Evolutionary conservation across 2,888 invertebrate genomes (phyloP).

Genomic region (Drosophila lutescens): DNA sequence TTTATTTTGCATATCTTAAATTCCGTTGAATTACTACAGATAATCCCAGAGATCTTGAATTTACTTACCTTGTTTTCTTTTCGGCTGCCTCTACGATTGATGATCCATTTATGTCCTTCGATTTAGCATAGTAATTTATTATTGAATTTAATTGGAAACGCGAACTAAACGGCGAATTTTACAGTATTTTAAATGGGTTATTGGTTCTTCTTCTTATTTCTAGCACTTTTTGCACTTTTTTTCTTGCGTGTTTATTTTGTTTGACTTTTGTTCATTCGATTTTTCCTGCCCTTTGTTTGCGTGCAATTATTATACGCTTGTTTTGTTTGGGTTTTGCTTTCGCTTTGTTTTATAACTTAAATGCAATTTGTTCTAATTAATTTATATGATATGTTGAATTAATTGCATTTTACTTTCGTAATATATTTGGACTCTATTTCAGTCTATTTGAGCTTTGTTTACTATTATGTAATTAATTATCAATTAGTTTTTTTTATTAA

Average conservation of each 20-base stretch:
- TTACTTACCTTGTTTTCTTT: slow-evolving; percentile 23
- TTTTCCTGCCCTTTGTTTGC: slow-evolving; percentile 19
- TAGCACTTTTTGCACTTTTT: slow-evolving; percentile 27
- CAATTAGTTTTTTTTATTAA: slow-evolving; percentile 35
- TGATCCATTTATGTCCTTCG: slow-evolving; percentile 28
- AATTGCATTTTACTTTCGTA: slow-evolving; percentile 82
- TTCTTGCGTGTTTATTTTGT: slow-evolving; percentile 26
- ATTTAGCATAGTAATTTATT: slow-evolving; percentile 6
- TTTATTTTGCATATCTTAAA: slow-evolving; percentile 10
- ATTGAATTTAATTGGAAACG: slow-evolving; percentile 9
- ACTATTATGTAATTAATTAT: slow-evolving; percentile 41
- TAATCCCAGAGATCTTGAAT: slow-evolving; percentile 11
- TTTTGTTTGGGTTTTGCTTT: slow-evolving; percentile 19
- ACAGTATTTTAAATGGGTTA: slow-evolving; percentile 11
- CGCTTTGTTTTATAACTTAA: slow-evolving; percentile 62
- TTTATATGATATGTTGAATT: slow-evolving; percentile 83
- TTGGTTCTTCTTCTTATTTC: slow-evolving; percentile 9
- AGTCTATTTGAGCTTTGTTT: slow-evolving; percentile 82
- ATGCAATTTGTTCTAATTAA: slow-evolving; percentile 80
- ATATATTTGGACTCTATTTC: slow-evolving; percentile 84
- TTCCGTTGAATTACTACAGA: slow-evolving; percentile 3
- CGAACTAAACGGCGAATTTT: slow-evolving; percentile 19
- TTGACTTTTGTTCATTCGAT: slow-evolving; percentile 19
- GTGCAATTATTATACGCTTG: slow-evolving; percentile 24
- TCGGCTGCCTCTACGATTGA: slow-evolving; percentile 25